Evolutionary conservation across 2,888 invertebrate species (phyloP).

Genomic region (Hyppa rectilinea): DNA sequence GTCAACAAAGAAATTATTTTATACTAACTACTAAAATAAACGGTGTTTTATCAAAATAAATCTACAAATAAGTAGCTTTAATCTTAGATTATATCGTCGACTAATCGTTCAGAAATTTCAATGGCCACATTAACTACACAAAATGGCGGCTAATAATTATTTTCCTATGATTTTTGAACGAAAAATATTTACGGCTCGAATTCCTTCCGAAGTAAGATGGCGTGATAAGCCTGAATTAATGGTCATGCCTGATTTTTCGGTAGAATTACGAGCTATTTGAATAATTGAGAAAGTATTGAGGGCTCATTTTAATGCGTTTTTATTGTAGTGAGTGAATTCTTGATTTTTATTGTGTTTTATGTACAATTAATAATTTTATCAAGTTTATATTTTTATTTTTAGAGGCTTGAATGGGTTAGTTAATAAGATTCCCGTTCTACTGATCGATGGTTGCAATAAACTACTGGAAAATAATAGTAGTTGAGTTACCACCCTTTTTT

Average conservation of each 20-base stretch:
- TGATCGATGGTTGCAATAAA: background rate
- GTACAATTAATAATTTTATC: background rate
- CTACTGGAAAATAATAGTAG: too few species aligned
- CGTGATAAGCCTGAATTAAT: conserved; percentile 52
- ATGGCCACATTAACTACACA: conserved; percentile 35
- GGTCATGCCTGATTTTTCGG: conserved; percentile 31
- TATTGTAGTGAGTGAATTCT: conserved; percentile 38
- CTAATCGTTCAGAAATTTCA: conserved; percentile 56
- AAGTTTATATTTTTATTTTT: too few species aligned
- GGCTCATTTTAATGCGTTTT: conserved; percentile 32
- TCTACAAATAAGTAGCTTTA: conserved; percentile 47
- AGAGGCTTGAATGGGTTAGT: too few species aligned
- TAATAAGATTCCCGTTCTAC: background rate
- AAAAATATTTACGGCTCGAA: conserved; percentile 43
- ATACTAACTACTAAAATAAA: conserved; percentile 26
- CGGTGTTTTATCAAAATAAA: conserved; percentile 40
- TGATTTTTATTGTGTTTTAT: conserved; percentile 28
- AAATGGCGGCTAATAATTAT: conserved; percentile 39
- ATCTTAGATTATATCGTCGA: conserved; percentile 40
- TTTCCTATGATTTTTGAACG: conserved; percentile 38
- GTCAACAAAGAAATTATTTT: conserved; percentile 48
- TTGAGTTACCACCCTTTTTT: too few species aligned
- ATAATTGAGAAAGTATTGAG: conserved; percentile 49
- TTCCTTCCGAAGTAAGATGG: conserved; percentile 34
- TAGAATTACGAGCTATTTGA: conserved; percentile 48